Evolutionary conservation across 2,888 invertebrate species (phyloP), one percentile per base, ranked within the genome.

Genomic region (Phyto melanocephala): DNA sequence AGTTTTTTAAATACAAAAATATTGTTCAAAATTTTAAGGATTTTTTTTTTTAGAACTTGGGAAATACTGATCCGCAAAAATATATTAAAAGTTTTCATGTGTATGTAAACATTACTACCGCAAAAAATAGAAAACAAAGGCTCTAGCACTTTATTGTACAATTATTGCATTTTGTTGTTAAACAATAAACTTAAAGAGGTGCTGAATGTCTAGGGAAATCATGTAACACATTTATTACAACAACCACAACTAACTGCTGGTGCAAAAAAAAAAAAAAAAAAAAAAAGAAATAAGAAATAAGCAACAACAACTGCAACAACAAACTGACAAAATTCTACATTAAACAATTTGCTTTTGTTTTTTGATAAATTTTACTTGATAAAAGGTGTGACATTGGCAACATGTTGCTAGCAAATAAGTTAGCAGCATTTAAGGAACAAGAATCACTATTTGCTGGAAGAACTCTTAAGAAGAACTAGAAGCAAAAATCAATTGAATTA

Each of bases 111-210:
- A 28, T 28, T 28, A 28, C 28, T 28, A 11, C 8, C 22, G 13
- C 15, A 67, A 60, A 54, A 37, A 22, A 67, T 1, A 45, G 15
- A 45, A 72, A 28, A 65, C 11, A 20, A 52, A 50, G 52, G 15
- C 52, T 52, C 58, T 15, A 11, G 45, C 81, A 60, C 40, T 82
- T 82, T 82, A 79, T 76, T 79, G 82, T 82, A 84, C 84, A 84
- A 85, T 85, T 85, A 84, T 85, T 85, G 84, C 84, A 70, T 85
- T 85, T 85, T 81, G 80, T 60, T 85, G 84, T 85, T 84, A 65
- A 84, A 85, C 83, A 83, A 85, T 78, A 82, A 82, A 82, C 71
- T 76, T 79, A 82, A 79, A 82, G 79, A 79, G 82, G 79, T 82
- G 82, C 82, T 82, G 79, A 79, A 62, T 79, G 79, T 82, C 82